Evolutionary conservation across 2,113 vertebrate species (phyloP).

Genomic region (Pimephales promelas): DNA sequence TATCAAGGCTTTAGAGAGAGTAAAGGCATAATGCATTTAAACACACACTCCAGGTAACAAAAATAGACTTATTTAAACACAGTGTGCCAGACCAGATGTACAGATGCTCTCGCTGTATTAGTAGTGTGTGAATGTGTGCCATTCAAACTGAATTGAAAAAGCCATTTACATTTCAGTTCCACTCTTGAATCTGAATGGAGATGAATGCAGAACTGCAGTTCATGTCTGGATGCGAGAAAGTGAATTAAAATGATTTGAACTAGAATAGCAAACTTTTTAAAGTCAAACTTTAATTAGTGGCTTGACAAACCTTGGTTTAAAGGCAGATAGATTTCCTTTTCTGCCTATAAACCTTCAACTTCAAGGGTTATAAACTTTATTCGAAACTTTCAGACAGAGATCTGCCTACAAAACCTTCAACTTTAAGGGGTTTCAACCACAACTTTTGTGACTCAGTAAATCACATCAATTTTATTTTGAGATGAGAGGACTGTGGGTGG

Average conservation of each 20-base stretch:
- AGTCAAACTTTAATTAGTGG: neutral
- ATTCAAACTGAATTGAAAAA: neutral
- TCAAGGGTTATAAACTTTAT: neutral
- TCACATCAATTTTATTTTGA: neutral
- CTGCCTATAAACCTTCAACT: too few relatives aligned
- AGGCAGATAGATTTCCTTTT: neutral
- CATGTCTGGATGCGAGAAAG: neutral
- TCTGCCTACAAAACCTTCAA: too few relatives aligned
- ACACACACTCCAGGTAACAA: constrained; percentile 27
- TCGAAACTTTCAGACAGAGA: neutral
- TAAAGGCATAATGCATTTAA: constrained; percentile 8
- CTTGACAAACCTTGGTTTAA: neutral
- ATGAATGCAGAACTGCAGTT: neutral
- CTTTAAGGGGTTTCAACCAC: too few relatives aligned
- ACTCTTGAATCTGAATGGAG: neutral
- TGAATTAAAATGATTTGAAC: neutral
- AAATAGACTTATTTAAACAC: constrained; percentile 29
- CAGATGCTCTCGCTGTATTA: constrained; percentile 17
- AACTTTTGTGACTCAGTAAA: constrained; percentile 12
- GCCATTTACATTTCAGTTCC: neutral
- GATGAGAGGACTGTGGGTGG: constrained; percentile 10
- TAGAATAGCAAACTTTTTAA: neutral
- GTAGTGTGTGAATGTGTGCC: neutral
- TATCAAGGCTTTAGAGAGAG: constrained; percentile 6
- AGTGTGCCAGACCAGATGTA: constrained; percentile 4